Conservation (phyloP, 2,888 invertebrate genomes). For the Papilio gigon region DNA sequence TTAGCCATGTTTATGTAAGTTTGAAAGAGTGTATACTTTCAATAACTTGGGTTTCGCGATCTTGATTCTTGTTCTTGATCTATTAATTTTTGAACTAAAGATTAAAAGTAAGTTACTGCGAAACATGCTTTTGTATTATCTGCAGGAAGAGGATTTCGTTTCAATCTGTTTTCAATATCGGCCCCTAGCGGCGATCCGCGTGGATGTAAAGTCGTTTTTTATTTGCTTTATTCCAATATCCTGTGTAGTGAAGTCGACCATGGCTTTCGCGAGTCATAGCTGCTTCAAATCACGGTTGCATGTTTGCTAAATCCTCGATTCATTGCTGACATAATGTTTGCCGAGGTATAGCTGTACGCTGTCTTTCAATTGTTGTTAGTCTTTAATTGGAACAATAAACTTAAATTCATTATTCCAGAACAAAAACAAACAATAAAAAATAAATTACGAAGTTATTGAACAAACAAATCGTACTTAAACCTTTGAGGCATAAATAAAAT, state of each 20-base stretch:
- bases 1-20: too few species aligned
- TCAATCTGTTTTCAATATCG: constrained; percentile 34
- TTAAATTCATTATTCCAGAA: background rate
- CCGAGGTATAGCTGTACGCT: background rate
- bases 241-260: constrained; percentile 25
- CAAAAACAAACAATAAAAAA: too few species aligned
- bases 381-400: too few species aligned
- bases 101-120: background rate
- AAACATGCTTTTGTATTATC: constrained; percentile 18
- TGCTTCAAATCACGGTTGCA: constrained; percentile 24
- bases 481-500: too few species aligned
- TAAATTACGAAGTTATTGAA: too few species aligned
- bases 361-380: too few species aligned
- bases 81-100: background rate
- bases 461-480: too few species aligned
- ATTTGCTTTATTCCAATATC: constrained; percentile 38
- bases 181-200: constrained; percentile 31
- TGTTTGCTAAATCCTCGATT: constrained; percentile 20
- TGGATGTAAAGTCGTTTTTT: constrained; percentile 35
- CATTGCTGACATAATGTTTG: constrained; percentile 11
- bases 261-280: constrained; percentile 26
- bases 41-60: too few species aligned
- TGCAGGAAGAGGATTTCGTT: constrained; percentile 23
- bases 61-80: background rate
- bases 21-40: too few species aligned